phyloP scores from a whole-genome alignment of 2,888 invertebrate genomes.

The Aricia artaxerxes region DNA sequence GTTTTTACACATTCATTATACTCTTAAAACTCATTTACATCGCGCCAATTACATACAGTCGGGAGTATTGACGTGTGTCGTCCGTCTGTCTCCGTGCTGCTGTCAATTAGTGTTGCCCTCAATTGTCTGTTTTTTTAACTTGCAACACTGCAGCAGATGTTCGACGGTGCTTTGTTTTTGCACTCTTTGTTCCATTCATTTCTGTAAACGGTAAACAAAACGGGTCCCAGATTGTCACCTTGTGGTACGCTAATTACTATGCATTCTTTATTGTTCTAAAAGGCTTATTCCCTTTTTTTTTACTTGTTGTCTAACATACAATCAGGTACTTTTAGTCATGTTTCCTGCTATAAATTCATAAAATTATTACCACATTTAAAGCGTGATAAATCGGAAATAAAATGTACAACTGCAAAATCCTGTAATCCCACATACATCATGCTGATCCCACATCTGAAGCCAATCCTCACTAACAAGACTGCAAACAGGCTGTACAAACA shows the following conservation, averaged over 20 bases:
- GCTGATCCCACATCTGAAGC: conserved; percentile 44
- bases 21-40: conserved; percentile 6
- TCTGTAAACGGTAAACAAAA: conserved; percentile 5
- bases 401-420: conserved; percentile 29
- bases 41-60: conserved; percentile 1
- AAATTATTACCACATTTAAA: neutral
- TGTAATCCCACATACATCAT: conserved; percentile 44
- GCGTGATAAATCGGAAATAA: conserved; percentile 1
- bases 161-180: conserved; percentile 19
- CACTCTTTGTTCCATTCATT: neutral
- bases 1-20: neutral
- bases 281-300: neutral
- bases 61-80: conserved; percentile 38
- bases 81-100: conserved; percentile 51
- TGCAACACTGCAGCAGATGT: conserved; percentile 25
- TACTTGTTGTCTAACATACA: neutral
- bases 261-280: neutral
- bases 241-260: neutral
- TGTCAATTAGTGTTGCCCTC: conserved; percentile 41
- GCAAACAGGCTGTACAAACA: conserved; percentile 58
- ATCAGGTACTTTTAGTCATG: neutral
- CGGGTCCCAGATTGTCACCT: neutral
- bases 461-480: conserved; percentile 48
- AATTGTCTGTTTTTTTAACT: conserved; percentile 36
- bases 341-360: neutral